Conservation (phyloP, 1,140 invertebrate species). For the Drosophila truncata region DNA sequence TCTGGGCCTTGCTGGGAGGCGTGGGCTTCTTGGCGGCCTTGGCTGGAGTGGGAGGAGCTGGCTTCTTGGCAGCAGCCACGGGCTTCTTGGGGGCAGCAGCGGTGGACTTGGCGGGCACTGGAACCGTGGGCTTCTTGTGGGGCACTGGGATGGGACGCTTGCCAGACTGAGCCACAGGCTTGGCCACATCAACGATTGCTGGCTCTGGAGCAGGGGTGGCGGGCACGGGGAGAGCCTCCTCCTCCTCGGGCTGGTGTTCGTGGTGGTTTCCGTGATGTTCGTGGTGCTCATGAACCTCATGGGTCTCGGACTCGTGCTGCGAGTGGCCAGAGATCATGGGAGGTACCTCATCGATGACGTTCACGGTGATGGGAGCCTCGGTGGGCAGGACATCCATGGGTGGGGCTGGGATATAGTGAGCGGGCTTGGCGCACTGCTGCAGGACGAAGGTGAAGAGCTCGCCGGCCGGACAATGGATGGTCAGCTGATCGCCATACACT, state of each 20-base stretch:
- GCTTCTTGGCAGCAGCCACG: constrained; percentile 51
- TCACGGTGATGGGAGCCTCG: constrained; percentile 52
- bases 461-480: constrained; percentile 64
- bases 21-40: constrained; percentile 64
- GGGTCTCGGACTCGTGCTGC: constrained; percentile 6
- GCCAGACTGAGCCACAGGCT: constrained; percentile 54
- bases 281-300: constrained; percentile 28
- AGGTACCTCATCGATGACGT: constrained; percentile 49
- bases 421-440: constrained; percentile 66
- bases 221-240: constrained; percentile 45
- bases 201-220: constrained; percentile 66
- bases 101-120: constrained; percentile 37
- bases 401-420: constrained; percentile 71
- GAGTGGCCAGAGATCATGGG: constrained; percentile 38
- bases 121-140: constrained; percentile 42
- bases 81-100: constrained; percentile 42
- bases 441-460: constrained; percentile 82
- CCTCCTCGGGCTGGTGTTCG: constrained; percentile 30
- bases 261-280: constrained; percentile 33
- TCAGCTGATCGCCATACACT: constrained; percentile 59
- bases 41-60: constrained; percentile 42
- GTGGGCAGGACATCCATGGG: constrained; percentile 62
- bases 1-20: constrained; percentile 63
- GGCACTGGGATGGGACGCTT: constrained; percentile 42
- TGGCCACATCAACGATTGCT: constrained; percentile 51